Conservation (phyloP, 2,888 invertebrate species). For the Hemithea aestivaria region DNA sequence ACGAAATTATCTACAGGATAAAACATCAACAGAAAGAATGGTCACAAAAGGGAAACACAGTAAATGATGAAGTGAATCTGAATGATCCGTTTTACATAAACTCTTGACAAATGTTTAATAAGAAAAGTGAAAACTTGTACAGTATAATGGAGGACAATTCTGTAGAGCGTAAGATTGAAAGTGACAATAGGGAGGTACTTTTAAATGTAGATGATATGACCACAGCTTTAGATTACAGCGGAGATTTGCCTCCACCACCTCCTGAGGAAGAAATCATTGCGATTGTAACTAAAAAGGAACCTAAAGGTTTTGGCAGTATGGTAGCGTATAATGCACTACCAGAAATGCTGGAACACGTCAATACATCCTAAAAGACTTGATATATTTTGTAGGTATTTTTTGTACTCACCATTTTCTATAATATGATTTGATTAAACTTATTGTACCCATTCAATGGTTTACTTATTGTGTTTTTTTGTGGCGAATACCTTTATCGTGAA, state of each 20-base stretch:
- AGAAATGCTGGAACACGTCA: constrained; percentile 72
- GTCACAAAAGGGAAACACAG: constrained; percentile 81
- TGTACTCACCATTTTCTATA: constrained; percentile 1
- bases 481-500: too few species aligned
- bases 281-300: constrained; percentile 73
- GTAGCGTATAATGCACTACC: constrained; percentile 74
- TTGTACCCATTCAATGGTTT: too few species aligned
- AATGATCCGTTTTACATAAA: constrained; percentile 83
- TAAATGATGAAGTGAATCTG: constrained; percentile 81
- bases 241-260: constrained; percentile 63
- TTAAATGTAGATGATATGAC: constrained; percentile 74
- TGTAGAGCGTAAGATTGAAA: constrained; percentile 70
- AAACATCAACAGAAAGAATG: constrained; percentile 83
- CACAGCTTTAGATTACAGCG: constrained; percentile 49
- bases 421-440: too few species aligned
- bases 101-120: constrained; percentile 86
- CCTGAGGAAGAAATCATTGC: constrained; percentile 73
- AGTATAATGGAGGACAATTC: constrained; percentile 76
- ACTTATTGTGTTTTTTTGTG: too few species aligned
- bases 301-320: constrained; percentile 72
- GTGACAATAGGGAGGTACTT: constrained; percentile 72
- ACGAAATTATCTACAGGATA: constrained; percentile 91
- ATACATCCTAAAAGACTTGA: constrained; percentile 43
- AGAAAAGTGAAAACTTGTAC: constrained; percentile 78
- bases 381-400: constrained; percentile 4